Percentiles rank a stretch among this genome's conserved stretches.
These are phyloP conservation scores for Pollenia griseotomentosa DNA, from an alignment of 2,888 invertebrate genomes.

Conservation along the genomic window DNA sequence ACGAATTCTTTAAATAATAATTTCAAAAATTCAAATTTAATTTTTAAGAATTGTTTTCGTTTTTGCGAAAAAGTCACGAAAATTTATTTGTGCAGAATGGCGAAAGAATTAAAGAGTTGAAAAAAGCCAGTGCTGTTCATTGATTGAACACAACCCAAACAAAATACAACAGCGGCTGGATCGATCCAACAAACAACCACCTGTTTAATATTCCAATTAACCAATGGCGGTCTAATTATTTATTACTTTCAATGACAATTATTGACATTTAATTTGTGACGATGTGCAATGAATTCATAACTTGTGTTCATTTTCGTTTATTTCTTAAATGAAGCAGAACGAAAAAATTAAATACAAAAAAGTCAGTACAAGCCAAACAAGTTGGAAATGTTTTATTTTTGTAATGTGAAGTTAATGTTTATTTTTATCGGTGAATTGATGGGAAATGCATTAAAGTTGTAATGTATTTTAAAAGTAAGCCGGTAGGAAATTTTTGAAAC, in stretches of 20 bases:
- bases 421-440: neutral
- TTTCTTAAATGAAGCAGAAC: constrained; percentile 15
- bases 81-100: constrained; percentile 14
- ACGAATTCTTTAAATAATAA: constrained; percentile 47
- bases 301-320: constrained; percentile 10
- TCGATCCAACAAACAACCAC: constrained; percentile 23
- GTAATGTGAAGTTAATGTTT: neutral
- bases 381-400: constrained; percentile 9
- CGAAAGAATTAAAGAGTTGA: neutral
- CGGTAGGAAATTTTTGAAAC: neutral
- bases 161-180: neutral
- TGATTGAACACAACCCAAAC: neutral
- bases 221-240: constrained; percentile 70
- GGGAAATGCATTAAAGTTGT: neutral
- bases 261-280: constrained; percentile 70
- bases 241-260: constrained; percentile 74
- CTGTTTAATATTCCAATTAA: constrained; percentile 73
- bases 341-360: constrained; percentile 4
- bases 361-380: neutral
- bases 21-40: neutral
- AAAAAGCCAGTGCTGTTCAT: no score
- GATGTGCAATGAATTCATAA: constrained; percentile 71
- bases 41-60: neutral
- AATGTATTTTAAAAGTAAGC: neutral
- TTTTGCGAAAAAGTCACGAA: constrained; percentile 33